These are phyloP conservation scores for Rhinogobius similis DNA, from an alignment of 2,113 vertebrate species.

Conservation along the genomic window DNA sequence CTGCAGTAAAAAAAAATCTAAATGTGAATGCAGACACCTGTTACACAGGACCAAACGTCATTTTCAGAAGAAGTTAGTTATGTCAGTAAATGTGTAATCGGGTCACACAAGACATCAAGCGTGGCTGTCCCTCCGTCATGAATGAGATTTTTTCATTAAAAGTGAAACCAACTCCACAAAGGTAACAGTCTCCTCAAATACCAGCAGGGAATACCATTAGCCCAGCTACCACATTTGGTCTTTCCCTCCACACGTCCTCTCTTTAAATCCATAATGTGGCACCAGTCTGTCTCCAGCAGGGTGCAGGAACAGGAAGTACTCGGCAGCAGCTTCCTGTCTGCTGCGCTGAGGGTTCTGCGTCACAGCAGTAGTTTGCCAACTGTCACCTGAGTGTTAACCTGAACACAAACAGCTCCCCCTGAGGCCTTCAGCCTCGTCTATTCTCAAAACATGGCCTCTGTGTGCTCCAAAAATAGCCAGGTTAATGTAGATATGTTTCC, in stretches of 20 bases:
- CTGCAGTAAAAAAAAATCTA: not conserved
- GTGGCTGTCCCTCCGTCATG: conserved; percentile 11
- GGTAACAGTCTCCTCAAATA: conserved; percentile 45
- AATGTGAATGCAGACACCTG: not conserved
- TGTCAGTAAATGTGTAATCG: not conserved
- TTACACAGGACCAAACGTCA: not conserved
- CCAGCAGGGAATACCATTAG: conserved; percentile 28
- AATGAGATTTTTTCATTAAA: conserved; percentile 20
- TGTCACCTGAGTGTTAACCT: conserved; percentile 65
- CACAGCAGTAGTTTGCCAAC: conserved; percentile 63
- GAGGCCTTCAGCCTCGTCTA: conserved; percentile 49
- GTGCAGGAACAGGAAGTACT: conserved; percentile 80
- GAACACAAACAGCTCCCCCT: conserved; percentile 54
- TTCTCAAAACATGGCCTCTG: conserved; percentile 56
- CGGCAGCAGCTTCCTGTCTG: conserved; percentile 75
- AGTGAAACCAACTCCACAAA: conserved; percentile 24
- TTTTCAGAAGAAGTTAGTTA: not conserved
- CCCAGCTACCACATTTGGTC: conserved; percentile 28
- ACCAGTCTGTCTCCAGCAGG: conserved; percentile 79
- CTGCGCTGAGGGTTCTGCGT: conserved; percentile 61
- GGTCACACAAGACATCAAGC: not conserved
- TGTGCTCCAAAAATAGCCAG: conserved; percentile 66
- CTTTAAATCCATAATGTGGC: conserved; percentile 64
- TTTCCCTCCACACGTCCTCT: conserved; percentile 43
- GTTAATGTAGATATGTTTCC: conserved; percentile 67